Evolutionary conservation across 2,888 invertebrate species (phyloP).

Genomic region (Chrysina gloriosa): DNA sequence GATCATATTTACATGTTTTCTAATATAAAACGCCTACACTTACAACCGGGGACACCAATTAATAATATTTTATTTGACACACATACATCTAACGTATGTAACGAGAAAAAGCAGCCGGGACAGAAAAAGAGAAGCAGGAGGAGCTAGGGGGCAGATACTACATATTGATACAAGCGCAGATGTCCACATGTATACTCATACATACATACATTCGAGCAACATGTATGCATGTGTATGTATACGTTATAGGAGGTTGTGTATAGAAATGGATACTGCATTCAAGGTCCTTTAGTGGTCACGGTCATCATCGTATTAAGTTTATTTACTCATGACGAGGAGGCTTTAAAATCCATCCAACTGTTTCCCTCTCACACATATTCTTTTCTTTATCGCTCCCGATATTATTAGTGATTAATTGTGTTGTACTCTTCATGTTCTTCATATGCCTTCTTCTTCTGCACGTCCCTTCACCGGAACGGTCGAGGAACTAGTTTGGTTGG

Average conservation of each 20-base stretch:
- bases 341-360: constrained; percentile 1
- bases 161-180: constrained; percentile 3
- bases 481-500: constrained; percentile 26
- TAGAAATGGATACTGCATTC: constrained; percentile 30
- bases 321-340: constrained; percentile 29
- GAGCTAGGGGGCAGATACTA: too few species aligned
- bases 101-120: background rate
- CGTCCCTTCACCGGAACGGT: constrained; percentile 14
- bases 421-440: constrained; percentile 21
- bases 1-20: constrained; percentile 22
- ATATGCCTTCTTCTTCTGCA: constrained; percentile 5
- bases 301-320: constrained; percentile 41
- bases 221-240: too few species aligned
- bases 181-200: background rate
- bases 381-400: background rate
- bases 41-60: constrained; percentile 14
- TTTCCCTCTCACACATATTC: background rate
- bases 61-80: constrained; percentile 29
- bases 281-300: constrained; percentile 44
- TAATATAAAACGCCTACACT: constrained; percentile 22
- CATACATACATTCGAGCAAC: background rate
- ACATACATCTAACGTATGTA: constrained; percentile 8
- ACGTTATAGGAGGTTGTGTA: constrained; percentile 7
- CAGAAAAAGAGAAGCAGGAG: background rate
- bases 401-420: constrained; percentile 24